Evolutionary conservation across 2,113 vertebrate species (phyloP).

Genomic region (Gnathochromis pfefferi): DNA sequence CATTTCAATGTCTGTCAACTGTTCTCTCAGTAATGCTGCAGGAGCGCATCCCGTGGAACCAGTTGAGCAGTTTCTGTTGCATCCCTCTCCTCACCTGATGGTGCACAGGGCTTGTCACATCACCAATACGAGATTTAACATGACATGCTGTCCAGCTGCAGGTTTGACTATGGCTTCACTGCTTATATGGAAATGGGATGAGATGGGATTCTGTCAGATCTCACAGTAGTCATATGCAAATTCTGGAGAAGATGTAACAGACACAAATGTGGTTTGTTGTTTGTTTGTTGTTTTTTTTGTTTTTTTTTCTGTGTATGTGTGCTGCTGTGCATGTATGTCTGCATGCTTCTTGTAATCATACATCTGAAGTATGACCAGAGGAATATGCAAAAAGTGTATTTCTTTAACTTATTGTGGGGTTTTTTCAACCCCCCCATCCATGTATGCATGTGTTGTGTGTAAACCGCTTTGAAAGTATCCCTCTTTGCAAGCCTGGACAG

Average conservation of each 20-base stretch:
- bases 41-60: slow-evolving; percentile 55
- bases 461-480: not conserved
- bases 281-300: not conserved
- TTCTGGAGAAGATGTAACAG: not conserved
- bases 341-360: not conserved
- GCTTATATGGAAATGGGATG: not conserved
- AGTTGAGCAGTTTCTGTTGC: slow-evolving; percentile 58
- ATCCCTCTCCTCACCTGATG: slow-evolving; percentile 54
- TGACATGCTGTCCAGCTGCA: slow-evolving; percentile 17
- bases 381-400: not conserved
- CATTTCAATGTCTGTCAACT: slow-evolving; percentile 48
- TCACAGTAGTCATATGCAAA: not conserved
- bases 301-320: not conserved
- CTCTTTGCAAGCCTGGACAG: not conserved
- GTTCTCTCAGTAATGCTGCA: slow-evolving; percentile 24
- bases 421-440: not conserved
- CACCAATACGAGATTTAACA: not conserved
- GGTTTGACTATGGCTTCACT: not conserved
- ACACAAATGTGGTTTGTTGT: not conserved
- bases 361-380: not conserved
- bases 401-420: not conserved
- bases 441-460: not conserved
- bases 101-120: slow-evolving; percentile 27
- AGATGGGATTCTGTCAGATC: not conserved
- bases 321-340: not conserved